These are phyloP conservation scores for Sarcophaga bullata DNA, from an alignment of 1,140 invertebrate species.

Conservation along the genomic window DNA sequence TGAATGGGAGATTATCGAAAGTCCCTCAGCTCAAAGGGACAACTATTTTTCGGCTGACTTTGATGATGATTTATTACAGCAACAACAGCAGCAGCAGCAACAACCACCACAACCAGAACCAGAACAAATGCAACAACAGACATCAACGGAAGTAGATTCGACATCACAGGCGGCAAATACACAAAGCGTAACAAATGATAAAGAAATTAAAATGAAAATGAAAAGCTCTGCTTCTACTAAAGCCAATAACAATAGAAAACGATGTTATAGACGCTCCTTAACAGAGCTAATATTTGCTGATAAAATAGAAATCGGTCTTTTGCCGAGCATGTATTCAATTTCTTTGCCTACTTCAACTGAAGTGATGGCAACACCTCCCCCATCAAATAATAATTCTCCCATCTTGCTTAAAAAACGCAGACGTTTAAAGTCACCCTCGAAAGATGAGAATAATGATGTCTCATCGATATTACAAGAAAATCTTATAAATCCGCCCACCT, in stretches of 20 bases:
- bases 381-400: not conserved
- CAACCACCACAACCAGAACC: not conserved
- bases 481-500: slow-evolving; percentile 11
- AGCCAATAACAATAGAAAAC: not conserved
- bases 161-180: not conserved
- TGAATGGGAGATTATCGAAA: slow-evolving; percentile 61
- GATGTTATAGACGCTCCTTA: slow-evolving; percentile 26
- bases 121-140: not conserved
- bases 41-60: slow-evolving; percentile 62
- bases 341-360: not conserved
- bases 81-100: slow-evolving; percentile 24
- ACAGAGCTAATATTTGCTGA: slow-evolving; percentile 46
- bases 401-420: not conserved
- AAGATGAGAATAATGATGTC: too few relatives aligned
- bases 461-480: not conserved
- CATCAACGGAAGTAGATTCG: not conserved
- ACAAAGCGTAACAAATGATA: slow-evolving; percentile 26
- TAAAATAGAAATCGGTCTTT: slow-evolving; percentile 55
- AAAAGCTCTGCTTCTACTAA: not conserved
- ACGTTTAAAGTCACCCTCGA: not conserved
- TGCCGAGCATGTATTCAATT: not conserved
- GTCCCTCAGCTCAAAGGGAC: slow-evolving; percentile 48
- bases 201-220: not conserved
- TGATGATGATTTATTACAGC: slow-evolving; percentile 58
- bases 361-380: not conserved